These are phyloP conservation scores for Linnaemya tessellans DNA, from an alignment of 2,888 invertebrate species.

Conservation along the genomic window DNA sequence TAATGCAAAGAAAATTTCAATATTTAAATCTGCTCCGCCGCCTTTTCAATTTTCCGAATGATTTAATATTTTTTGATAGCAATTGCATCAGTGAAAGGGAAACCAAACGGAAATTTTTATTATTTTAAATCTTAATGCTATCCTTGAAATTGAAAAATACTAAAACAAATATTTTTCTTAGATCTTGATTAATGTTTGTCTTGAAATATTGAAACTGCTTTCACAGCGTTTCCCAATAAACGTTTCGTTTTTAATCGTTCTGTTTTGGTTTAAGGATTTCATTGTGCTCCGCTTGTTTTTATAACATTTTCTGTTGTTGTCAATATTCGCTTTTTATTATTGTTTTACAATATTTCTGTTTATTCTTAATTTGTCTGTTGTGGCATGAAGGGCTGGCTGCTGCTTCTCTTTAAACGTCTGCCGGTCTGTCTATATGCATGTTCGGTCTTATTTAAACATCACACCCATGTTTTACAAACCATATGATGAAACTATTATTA, in stretches of 20 bases:
- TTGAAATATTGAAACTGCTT: constrained; percentile 53
- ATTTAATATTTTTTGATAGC: constrained; percentile 33
- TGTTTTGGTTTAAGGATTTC: constrained; percentile 53
- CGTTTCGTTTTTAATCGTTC: constrained; percentile 9
- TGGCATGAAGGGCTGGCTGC: constrained; percentile 3
- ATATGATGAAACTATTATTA: constrained; percentile 56
- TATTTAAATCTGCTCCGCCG: not conserved
- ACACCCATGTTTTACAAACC: constrained; percentile 53
- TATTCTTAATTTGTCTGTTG: constrained; percentile 60
- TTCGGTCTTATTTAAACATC: constrained; percentile 57
- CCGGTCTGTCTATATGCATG: constrained; percentile 7
- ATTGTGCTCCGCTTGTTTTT: constrained; percentile 51
- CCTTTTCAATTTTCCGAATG: constrained; percentile 39
- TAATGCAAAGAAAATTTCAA: not conserved
- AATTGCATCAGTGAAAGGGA: not conserved
- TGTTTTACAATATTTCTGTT: constrained; percentile 61
- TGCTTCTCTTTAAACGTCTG: not conserved
- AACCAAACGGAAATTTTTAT: constrained; percentile 34
- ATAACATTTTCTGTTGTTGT: constrained; percentile 46
- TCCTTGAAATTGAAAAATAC: constrained; percentile 57
- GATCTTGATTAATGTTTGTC: constrained; percentile 63
- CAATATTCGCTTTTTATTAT: constrained; percentile 25
- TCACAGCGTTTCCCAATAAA: constrained; percentile 1
- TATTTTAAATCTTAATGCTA: constrained; percentile 55
- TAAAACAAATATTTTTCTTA: constrained; percentile 63